These are phyloP conservation scores for Ganaspis sp. DNA, from an alignment of 1,140 invertebrate species.

Conservation along the genomic window DNA sequence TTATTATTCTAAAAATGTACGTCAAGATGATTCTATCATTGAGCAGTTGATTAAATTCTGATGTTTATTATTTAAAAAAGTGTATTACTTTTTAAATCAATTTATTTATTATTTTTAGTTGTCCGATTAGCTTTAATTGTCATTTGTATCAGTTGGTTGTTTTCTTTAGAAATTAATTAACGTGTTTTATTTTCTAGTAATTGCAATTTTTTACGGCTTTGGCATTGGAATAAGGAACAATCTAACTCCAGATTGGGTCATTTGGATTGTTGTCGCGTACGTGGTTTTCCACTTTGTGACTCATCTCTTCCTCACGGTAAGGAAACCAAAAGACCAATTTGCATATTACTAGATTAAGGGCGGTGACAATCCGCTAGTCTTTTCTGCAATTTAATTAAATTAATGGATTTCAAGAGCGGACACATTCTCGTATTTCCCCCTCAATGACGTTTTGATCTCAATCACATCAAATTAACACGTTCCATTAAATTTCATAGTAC, in stretches of 20 bases:
- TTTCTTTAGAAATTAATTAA: background rate
- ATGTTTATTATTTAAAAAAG: background rate
- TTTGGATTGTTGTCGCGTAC: constrained; percentile 91
- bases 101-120: background rate
- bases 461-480: background rate
- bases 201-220: constrained; percentile 94
- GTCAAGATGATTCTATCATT: too few species aligned
- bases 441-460: background rate
- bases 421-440: background rate
- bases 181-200: constrained; percentile 81
- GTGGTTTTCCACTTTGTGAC: constrained; percentile 92
- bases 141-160: too few species aligned
- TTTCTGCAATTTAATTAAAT: constrained; percentile 8
- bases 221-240: constrained; percentile 86
- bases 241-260: constrained; percentile 86
- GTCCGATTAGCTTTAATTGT: too few species aligned
- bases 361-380: background rate
- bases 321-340: constrained; percentile 52
- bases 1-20: too few species aligned
- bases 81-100: background rate
- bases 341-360: constrained; percentile 5
- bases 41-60: too few species aligned
- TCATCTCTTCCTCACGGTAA: constrained; percentile 93
- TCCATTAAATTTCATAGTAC: background rate
- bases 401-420: background rate